Evolutionary conservation across 2,113 vertebrate species (phyloP).

Genomic region (Callipepla californica): DNA sequence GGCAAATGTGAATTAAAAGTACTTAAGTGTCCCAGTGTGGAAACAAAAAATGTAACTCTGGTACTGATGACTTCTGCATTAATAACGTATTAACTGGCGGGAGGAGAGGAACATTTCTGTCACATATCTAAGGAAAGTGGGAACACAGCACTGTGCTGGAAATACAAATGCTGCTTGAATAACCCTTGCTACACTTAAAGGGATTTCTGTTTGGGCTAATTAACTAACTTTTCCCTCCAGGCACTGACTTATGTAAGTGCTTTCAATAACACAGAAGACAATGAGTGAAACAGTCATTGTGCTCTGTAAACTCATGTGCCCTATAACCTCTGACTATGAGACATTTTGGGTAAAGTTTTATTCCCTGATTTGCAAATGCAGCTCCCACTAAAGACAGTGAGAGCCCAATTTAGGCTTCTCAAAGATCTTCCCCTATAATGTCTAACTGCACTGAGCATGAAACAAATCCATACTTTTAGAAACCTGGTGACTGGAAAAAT

Average conservation of each 20-base stretch:
- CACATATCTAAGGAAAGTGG: conserved; percentile 38
- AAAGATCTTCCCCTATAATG: background rate
- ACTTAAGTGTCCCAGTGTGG: background rate
- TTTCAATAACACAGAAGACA: conserved; percentile 50
- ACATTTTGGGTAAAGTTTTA: background rate
- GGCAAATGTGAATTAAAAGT: background rate
- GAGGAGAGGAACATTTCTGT: conserved; percentile 56
- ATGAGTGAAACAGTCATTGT: conserved; percentile 17
- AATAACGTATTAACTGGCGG: background rate
- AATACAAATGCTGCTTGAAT: conserved; percentile 36
- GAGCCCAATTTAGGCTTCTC: background rate
- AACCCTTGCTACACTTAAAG: conserved; percentile 21
- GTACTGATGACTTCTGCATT: conserved; percentile 29
- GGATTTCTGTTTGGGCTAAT: conserved; percentile 42
- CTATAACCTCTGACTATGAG: background rate
- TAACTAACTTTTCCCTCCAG: conserved; percentile 36
- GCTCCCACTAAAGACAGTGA: background rate
- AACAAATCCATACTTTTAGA: background rate
- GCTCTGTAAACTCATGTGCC: background rate
- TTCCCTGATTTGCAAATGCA: fast-evolving
- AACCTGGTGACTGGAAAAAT: conserved; percentile 35
- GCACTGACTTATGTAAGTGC: conserved; percentile 37
- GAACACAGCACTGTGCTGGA: conserved; percentile 50
- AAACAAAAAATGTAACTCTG: conserved; percentile 38
- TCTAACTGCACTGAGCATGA: background rate